A percentile compares a stretch with the other conserved stretches of the same genome.
Conservation (phyloP, 2,113 vertebrate species). For the Talpa occidentalis region DNA sequence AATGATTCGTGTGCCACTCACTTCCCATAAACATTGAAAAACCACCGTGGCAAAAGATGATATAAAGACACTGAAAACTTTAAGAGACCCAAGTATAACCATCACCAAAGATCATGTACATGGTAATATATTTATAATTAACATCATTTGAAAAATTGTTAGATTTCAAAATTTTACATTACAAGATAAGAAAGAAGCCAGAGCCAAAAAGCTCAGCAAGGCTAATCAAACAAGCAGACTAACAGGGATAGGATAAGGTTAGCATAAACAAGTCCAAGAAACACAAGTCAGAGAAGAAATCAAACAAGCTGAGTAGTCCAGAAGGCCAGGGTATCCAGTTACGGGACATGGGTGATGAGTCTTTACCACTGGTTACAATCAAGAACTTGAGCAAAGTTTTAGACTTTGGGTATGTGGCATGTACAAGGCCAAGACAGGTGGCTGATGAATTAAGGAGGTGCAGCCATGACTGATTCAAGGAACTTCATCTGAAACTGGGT, state of each 20-base stretch:
- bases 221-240: neutral
- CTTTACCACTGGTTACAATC: neutral
- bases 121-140: neutral
- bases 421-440: neutral
- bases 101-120: neutral
- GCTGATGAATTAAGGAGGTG: neutral
- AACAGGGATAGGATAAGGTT: neutral
- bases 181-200: neutral
- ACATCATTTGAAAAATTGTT: neutral
- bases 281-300: neutral
- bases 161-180: neutral
- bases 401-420: neutral
- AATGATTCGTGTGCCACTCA: neutral
- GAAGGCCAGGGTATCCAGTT: neutral
- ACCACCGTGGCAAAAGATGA: neutral
- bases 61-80: neutral
- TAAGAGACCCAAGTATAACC: neutral
- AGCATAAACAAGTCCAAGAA: neutral
- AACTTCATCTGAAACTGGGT: neutral
- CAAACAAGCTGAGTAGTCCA: neutral
- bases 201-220: neutral
- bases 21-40: slow-evolving; percentile 6
- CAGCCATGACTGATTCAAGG: neutral
- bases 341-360: neutral
- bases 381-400: neutral